Percentiles rank a stretch among this genome's conserved stretches.
Conservation (phyloP, 1,140 invertebrate genomes). For the Pogonus chalceus region DNA sequence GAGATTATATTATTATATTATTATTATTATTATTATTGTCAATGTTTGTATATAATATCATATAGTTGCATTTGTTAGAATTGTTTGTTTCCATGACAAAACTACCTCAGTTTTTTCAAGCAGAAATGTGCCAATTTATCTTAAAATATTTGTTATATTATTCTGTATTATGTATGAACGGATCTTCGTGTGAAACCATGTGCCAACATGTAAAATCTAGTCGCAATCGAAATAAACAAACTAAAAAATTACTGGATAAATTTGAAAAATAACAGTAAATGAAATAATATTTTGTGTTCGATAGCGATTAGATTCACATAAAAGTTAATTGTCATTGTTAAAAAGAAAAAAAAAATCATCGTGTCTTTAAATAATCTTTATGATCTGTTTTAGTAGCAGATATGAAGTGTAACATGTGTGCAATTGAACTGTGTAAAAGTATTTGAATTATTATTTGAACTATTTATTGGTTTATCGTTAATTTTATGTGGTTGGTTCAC, state of each 20-base stretch:
- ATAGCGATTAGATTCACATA: no score
- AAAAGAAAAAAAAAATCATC: no score
- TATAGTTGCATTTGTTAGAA: conserved; percentile 22
- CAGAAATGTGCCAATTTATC: conserved; percentile 24
- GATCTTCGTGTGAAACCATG: neutral
- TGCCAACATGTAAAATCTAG: neutral
- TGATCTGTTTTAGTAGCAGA: no score
- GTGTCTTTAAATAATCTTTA: no score
- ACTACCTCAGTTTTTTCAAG: conserved; percentile 29
- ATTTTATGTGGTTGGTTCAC: no score
- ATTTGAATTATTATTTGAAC: no score
- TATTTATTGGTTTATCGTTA: no score
- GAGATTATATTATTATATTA: conserved; percentile 21
- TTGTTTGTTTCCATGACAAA: conserved; percentile 26
- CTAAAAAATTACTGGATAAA: conserved; percentile 14
- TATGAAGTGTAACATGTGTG: no score
- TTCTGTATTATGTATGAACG: no score
- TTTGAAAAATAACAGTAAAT: conserved; percentile 12
- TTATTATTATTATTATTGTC: conserved; percentile 22
- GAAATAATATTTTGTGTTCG: conserved; percentile 13
- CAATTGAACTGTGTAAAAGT: no score
- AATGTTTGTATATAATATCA: conserved; percentile 19
- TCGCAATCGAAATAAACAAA: conserved; percentile 14
- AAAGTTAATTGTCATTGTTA: no score
- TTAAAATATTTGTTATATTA: no score